Percentiles rank a stretch among this genome's conserved stretches.
Evolutionary conservation across 2,797 vertebrate genomes (phyloP).

Genomic region (Hydrolagus colliei): DNA sequence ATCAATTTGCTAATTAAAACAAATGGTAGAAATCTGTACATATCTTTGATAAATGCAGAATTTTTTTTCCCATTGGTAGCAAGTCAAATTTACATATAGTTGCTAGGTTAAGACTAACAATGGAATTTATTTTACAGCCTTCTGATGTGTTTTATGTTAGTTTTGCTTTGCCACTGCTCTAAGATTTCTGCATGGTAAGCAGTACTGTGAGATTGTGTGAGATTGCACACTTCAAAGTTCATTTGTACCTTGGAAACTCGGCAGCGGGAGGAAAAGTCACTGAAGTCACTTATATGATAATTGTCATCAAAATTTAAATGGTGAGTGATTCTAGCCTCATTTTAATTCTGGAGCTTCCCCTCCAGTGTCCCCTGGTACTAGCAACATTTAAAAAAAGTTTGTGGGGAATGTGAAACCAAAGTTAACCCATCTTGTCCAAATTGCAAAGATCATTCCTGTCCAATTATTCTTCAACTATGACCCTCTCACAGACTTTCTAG

Average conservation of each 20-base stretch:
- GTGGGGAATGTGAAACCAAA: too few relatives aligned
- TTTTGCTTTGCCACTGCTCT: not conserved
- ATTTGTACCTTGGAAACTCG: not conserved
- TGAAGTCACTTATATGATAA: not conserved
- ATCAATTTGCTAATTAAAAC: too few relatives aligned
- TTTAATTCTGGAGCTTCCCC: not conserved
- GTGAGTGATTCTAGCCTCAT: not conserved
- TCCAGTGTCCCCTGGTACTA: not conserved
- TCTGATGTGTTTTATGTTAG: not conserved
- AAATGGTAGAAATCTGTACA: too few relatives aligned
- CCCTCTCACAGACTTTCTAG: not conserved
- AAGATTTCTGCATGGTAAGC: not conserved
- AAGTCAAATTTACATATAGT: too few relatives aligned
- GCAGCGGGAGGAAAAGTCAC: not conserved
- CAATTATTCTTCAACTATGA: not conserved
- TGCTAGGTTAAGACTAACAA: too few relatives aligned
- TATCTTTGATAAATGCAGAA: too few relatives aligned
- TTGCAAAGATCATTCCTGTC: too few relatives aligned
- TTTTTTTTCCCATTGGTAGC: too few relatives aligned
- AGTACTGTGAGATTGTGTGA: slow-evolving; percentile 6
- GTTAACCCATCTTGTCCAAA: too few relatives aligned
- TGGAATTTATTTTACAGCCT: not conserved
- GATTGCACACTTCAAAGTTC: not conserved
- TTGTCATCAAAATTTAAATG: not conserved
- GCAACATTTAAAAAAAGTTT: not conserved